Percentiles rank a stretch among this genome's conserved stretches.
phyloP scores from a whole-genome alignment of 2,113 vertebrate species.

The Oenanthe oenanthe region DNA sequence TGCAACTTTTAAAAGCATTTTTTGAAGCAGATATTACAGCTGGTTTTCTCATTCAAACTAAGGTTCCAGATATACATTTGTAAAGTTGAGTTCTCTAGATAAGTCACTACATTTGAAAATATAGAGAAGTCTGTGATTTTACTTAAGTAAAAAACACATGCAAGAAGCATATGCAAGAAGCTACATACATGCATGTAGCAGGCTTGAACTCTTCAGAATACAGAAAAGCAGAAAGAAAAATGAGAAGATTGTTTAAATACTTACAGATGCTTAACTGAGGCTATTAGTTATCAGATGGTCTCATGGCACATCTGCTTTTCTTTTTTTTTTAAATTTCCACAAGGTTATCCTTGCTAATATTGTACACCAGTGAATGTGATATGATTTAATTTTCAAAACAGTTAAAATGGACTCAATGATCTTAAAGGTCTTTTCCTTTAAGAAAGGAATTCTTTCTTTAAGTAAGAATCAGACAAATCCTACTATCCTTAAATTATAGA shows the following conservation, averaged over 20 bases:
- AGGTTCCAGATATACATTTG: not conserved
- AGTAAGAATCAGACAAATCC: too few relatives aligned
- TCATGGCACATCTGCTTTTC: not conserved
- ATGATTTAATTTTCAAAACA: not conserved
- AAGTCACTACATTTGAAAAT: not conserved
- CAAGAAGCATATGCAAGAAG: not conserved
- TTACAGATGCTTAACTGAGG: not conserved
- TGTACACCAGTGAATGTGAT: not conserved
- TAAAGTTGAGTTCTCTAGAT: not conserved
- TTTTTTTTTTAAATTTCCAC: not conserved
- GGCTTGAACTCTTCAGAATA: not conserved
- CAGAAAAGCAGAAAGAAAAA: not conserved
- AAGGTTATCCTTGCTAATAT: not conserved
- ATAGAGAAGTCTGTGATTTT: not conserved
- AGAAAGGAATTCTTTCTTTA: too few relatives aligned
- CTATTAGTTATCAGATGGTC: not conserved
- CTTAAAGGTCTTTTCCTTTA: not conserved
- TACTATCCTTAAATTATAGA: not conserved
- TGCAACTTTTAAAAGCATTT: not conserved
- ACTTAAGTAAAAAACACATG: not conserved
- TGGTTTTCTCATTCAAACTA: not conserved
- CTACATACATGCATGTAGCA: not conserved
- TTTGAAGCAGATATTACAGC: not conserved
- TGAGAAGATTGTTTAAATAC: not conserved
- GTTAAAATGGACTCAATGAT: not conserved